These are phyloP conservation scores for Festucalex cinctus DNA, from an alignment of 2,113 vertebrate genomes.

Conservation along the genomic window DNA sequence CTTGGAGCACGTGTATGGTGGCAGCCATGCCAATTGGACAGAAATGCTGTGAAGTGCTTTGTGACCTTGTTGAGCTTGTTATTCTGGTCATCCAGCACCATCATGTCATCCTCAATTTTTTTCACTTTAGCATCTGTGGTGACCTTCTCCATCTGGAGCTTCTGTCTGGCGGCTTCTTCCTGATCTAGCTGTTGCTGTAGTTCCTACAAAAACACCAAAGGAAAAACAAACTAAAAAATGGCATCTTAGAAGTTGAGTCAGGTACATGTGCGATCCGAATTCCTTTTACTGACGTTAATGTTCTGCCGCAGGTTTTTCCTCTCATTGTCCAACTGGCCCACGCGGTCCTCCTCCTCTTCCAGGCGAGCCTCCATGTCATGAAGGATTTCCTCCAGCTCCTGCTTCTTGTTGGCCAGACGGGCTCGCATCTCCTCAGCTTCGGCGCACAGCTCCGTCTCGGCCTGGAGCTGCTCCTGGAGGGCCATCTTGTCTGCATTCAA, in stretches of 20 bases:
- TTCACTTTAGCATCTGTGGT: constrained; percentile 90
- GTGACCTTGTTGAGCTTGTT: constrained; percentile 87
- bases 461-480: constrained; percentile 96
- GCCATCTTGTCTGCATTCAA: constrained; percentile 86
- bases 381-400: constrained; percentile 94
- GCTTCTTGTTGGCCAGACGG: constrained; percentile 87
- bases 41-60: not conserved
- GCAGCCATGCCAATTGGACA: not conserved
- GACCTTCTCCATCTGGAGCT: constrained; percentile 93
- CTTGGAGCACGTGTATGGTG: too few species aligned
- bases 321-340: constrained; percentile 80
- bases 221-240: not conserved
- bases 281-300: constrained; percentile 76
- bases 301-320: constrained; percentile 99
- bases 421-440: constrained; percentile 94
- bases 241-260: not conserved
- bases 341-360: constrained; percentile 93
- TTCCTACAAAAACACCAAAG: constrained; percentile 71
- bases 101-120: constrained; percentile 87
- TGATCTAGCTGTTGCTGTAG: constrained; percentile 95
- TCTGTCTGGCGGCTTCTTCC: constrained; percentile 91
- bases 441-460: constrained; percentile 90
- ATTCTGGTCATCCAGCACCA: constrained; percentile 93
- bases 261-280: not conserved
- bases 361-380: constrained; percentile 92